Evolutionary conservation across 2,888 invertebrate species (phyloP), one percentile per base, ranked within the genome.

Genomic region (Stenichneumon culpator): DNA sequence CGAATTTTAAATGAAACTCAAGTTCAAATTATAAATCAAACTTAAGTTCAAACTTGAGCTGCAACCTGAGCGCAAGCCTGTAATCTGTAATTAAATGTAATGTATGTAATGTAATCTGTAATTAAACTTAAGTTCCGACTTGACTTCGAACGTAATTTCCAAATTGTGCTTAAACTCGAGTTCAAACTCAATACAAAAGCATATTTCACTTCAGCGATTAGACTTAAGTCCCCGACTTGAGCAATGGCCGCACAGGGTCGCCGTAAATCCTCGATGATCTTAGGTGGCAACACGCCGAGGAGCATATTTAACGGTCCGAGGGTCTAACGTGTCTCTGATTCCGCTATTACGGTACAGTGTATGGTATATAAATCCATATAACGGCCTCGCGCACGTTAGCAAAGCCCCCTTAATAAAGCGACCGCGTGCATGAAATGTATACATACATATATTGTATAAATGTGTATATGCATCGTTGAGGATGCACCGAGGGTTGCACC

Each of bases 401-500:
- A 28, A 28, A 19, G n/a, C 14, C 63, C 14, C 28, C 32, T 44
- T 75, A 75, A 75, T 75, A 75, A 75, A 75, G 50, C 65, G 32
- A 75, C 44, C 65, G 3, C 50, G 50, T 22, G 47, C 50, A 47
- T 3, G 19, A 54, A 54, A 54, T 22, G 65, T 19, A 32, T 52
- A 52, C 22, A 65, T 50, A 65, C 44, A 44, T 44, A 44, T 14
- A 44, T 44, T 3, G 44, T 14, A 44, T 14, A 44, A 44, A 57
- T 57, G 25, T 22, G 25, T 57, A 57, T 57, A 68, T 25, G 44
- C 22, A 25, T 44, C 39, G 50, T 75, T 65, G 50, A 75, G 65
- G 52, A 75, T 65, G 75, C 65, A 67, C 50, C 75, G 75, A 75
- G 75, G 65, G 50, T 36, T 36, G 16, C 28, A 65, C 67, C 19